A percentile compares a stretch with the other conserved stretches of the same genome.
Conservation (phyloP, 2,888 invertebrate species). For the Physocephala rufipes region DNA sequence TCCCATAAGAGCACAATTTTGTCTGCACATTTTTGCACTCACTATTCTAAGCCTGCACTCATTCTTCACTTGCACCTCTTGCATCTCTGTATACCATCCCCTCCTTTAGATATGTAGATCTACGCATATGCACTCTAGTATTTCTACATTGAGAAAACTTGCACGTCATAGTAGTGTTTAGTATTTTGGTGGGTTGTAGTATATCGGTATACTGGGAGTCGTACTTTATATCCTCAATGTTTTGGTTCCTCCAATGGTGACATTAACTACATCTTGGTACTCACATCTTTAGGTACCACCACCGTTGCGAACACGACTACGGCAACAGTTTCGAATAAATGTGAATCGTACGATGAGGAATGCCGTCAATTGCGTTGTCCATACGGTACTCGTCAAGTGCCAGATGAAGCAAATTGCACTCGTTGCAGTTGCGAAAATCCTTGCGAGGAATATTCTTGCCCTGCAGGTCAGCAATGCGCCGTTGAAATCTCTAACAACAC, state of each 20-base stretch:
- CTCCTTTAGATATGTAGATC: slow-evolving; percentile 8
- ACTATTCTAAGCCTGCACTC: slow-evolving; percentile 29
- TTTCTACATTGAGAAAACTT: background rate
- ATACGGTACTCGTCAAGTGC: slow-evolving; percentile 74
- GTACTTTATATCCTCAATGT: too few species aligned
- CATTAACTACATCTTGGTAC: background rate
- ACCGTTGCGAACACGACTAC: slow-evolving; percentile 46
- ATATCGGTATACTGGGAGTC: background rate
- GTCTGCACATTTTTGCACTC: slow-evolving; percentile 25
- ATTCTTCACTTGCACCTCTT: background rate
- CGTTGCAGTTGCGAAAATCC: slow-evolving; percentile 81
- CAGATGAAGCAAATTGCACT: slow-evolving; percentile 69
- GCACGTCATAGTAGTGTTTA: slow-evolving; percentile 21
- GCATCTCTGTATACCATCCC: background rate
- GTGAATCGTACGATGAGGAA: slow-evolving; percentile 70
- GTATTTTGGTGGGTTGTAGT: slow-evolving; percentile 17
- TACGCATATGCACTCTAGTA: too few species aligned
- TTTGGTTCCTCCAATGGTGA: too few species aligned
- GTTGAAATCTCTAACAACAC: slow-evolving; percentile 67
- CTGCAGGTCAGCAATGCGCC: slow-evolving; percentile 74
- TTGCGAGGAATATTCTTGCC: slow-evolving; percentile 73
- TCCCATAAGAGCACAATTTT: slow-evolving; percentile 20
- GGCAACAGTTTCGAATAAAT: slow-evolving; percentile 64
- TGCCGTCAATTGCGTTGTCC: slow-evolving; percentile 75
- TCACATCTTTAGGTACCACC: background rate